Evolutionary conservation across 2,888 invertebrate genomes (phyloP), one percentile per base, ranked within the genome.

Genomic region (Lymantria monacha): DNA sequence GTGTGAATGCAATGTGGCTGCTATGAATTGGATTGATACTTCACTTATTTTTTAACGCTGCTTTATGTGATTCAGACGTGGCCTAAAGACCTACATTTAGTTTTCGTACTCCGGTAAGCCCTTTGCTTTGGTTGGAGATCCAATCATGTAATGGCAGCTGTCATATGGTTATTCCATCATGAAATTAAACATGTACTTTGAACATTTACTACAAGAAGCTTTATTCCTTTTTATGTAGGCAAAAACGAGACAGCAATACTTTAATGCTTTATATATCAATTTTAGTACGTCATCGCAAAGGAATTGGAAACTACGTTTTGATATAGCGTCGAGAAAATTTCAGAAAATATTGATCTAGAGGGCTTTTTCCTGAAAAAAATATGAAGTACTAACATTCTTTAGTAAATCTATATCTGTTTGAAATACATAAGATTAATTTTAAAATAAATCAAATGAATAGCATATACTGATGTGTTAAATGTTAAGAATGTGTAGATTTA

Each of bases 61-160:
- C 77, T 76, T 69, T 74, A 63, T 63, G 72, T 67, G 69, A 59
- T 72, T 73, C 71, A 70, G 76, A 72, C 81, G 79, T 69, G 74
- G 81, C 74, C 83, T 82, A 79, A 77, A 82, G 81, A 76, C 75
- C 87, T 90, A 89, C 88, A 88, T 90, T 87, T 83, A 87, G 41
- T 1, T 75, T 80, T 76, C 74, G 72, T 76, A 30, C 14, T 83
- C 81, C 76, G 75, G 70, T 72, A 70, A 68, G 69, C 67, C 66
- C 69, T 71, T 75, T 38, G 37, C 14, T 38, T 75, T 38, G 37
- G n/a, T 38, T 43, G 30, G 30, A 61, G 67, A 68, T 58, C 53
- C 46, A 64, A 69, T 15, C 36, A 15, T 79, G 76, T 74, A 73
- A 73, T 66, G 70, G 72, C 72, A 74, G 53, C 64, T 78, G 79